phyloP scores from a whole-genome alignment of 2,888 invertebrate genomes.

The Eugnorisma glareosa region DNA sequence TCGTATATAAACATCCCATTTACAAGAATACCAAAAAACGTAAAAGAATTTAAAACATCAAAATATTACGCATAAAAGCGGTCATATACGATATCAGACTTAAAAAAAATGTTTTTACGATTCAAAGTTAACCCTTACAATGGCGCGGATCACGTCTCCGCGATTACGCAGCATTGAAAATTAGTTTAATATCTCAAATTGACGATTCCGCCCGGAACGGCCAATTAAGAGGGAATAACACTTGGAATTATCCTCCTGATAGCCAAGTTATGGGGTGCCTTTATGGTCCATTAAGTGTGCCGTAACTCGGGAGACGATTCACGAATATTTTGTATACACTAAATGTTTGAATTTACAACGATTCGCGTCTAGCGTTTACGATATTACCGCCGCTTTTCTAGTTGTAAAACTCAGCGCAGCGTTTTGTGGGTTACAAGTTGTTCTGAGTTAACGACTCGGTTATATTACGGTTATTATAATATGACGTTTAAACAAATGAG shows the following conservation, averaged over 20 bases:
- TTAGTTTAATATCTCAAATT: conserved; percentile 91
- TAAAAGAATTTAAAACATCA: conserved; percentile 60
- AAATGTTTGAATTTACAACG: conserved; percentile 75
- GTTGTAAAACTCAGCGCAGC: conserved; percentile 58
- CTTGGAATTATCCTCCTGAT: conserved; percentile 86
- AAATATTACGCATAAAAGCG: conserved; percentile 62
- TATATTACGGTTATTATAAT: conserved; percentile 69
- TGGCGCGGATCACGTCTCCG: conserved; percentile 80
- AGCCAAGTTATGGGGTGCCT: conserved; percentile 89
- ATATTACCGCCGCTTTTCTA: conserved; percentile 50
- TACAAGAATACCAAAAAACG: conserved; percentile 57
- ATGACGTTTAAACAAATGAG: conserved; percentile 49
- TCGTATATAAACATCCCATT: conserved; percentile 47
- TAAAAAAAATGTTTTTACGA: conserved; percentile 67
- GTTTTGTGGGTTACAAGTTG: conserved; percentile 61
- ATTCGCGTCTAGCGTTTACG: conserved; percentile 63
- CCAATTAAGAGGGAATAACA: conserved; percentile 90
- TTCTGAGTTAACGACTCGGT: conserved; percentile 63
- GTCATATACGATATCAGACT: conserved; percentile 47
- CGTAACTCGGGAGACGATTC: conserved; percentile 77
- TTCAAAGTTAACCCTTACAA: conserved; percentile 75
- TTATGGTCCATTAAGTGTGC: conserved; percentile 86
- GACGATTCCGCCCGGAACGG: conserved; percentile 89
- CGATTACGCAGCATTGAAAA: conserved; percentile 89
- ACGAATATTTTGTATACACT: conserved; percentile 76